Conservation (phyloP, 2,888 invertebrate species). For the Drosophila melanosoma region DNA sequence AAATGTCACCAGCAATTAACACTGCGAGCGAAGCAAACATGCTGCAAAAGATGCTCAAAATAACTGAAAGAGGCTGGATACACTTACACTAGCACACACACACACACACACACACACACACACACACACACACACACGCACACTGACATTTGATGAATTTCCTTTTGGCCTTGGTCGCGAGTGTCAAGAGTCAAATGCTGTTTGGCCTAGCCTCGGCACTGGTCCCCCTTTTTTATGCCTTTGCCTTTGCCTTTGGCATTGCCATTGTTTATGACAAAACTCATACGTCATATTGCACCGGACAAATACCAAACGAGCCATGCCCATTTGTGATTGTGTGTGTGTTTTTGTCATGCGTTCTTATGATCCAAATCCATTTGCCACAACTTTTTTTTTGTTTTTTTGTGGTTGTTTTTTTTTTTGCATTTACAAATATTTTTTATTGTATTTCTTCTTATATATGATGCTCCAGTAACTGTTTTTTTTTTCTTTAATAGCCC, state of each 20-base stretch:
- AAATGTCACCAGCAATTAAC: conserved; percentile 77
- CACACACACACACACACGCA: conserved; percentile 6
- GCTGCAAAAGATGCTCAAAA: conserved; percentile 63
- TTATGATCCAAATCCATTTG: conserved; percentile 41
- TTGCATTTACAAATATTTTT: conserved; percentile 7
- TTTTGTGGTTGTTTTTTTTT: conserved; percentile 2
- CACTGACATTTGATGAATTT: conserved; percentile 73
- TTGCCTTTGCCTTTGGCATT: too few relatives aligned
- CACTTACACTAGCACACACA: conserved; percentile 4
- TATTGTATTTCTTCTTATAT: conserved; percentile 20
- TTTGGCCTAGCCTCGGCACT: conserved; percentile 34
- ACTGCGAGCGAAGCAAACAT: conserved; percentile 17
- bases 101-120: conserved; percentile 1
- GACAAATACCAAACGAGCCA: conserved; percentile 42
- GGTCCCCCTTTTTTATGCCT: conserved; percentile 5
- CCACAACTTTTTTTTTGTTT: conserved; percentile 19
- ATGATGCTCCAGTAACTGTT: conserved; percentile 19
- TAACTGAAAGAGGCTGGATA: conserved; percentile 59
- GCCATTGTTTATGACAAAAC: conserved; percentile 54
- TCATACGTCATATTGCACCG: conserved; percentile 54
- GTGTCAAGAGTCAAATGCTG: conserved; percentile 56
- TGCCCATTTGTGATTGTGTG: conserved; percentile 11
- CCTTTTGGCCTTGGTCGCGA: conserved; percentile 78
- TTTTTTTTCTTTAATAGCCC: conserved; percentile 44
- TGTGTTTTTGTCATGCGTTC: conserved; percentile 18